Percentiles rank a stretch among this genome's conserved stretches.
Conservation (phyloP, 2,888 invertebrate species). For the Drosophila acutilabella region DNA sequence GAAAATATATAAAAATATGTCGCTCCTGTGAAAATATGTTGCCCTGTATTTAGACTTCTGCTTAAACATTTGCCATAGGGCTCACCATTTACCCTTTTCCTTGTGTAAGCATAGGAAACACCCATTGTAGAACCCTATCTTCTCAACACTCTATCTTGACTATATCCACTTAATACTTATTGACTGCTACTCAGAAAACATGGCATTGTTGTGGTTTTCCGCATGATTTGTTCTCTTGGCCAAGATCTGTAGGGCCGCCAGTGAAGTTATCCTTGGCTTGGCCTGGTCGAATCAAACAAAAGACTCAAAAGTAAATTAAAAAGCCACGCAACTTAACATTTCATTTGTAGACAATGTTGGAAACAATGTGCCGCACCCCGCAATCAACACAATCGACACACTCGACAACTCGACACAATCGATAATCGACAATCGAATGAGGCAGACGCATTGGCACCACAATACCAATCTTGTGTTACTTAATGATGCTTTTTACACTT, state of each 20-base stretch:
- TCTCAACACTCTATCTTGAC: not conserved
- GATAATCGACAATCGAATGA: slow-evolving; percentile 30
- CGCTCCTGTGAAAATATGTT: too few relatives aligned
- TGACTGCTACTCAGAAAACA: not conserved
- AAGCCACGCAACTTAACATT: slow-evolving; percentile 61
- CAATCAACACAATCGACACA: slow-evolving; percentile 27
- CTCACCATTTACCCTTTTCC: too few relatives aligned
- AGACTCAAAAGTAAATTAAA: slow-evolving; percentile 53
- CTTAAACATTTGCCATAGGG: too few relatives aligned
- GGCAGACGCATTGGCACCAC: slow-evolving; percentile 70
- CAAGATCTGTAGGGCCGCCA: slow-evolving; percentile 48
- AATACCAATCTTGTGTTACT: slow-evolving; percentile 15
- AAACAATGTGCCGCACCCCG: slow-evolving; percentile 49
- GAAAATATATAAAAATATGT: too few relatives aligned
- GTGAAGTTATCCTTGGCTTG: slow-evolving; percentile 44
- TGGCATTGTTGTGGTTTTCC: slow-evolving; percentile 8
- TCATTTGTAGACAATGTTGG: slow-evolving; percentile 50
- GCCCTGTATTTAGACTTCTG: too few relatives aligned
- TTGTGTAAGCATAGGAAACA: not conserved
- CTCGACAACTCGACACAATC: slow-evolving; percentile 20
- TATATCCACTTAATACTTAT: not conserved
- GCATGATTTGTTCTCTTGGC: slow-evolving; percentile 29
- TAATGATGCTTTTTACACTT: slow-evolving; percentile 71
- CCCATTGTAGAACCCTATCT: not conserved
- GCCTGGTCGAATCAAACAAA: slow-evolving; percentile 29